These are phyloP conservation scores for Myotis vivesi DNA, from an alignment of 2,797 vertebrate species.

Conservation along the genomic window DNA sequence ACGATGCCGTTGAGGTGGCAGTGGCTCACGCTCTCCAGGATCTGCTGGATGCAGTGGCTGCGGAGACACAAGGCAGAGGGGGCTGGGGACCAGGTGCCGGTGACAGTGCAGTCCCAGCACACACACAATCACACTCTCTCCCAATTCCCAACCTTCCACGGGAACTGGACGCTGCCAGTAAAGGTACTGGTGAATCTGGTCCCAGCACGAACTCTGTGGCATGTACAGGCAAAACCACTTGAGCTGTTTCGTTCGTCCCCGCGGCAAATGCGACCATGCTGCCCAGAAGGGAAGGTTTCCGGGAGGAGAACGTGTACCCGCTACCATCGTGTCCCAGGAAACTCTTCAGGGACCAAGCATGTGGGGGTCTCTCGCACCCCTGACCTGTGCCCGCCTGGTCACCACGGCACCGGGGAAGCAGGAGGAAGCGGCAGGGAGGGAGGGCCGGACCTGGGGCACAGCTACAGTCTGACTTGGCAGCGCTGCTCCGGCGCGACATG, in stretches of 20 bases:
- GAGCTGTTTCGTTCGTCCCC: slow-evolving; percentile 51
- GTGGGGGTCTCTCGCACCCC: slow-evolving; percentile 51
- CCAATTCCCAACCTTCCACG: not conserved
- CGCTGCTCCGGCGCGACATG: not conserved
- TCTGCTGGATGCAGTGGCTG: slow-evolving; percentile 99
- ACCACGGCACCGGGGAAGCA: slow-evolving; percentile 70
- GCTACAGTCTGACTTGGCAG: slow-evolving; percentile 29
- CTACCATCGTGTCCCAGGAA: slow-evolving; percentile 27
- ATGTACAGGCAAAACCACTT: slow-evolving; percentile 69
- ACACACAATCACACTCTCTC: not conserved
- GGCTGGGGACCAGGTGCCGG: too few relatives aligned
- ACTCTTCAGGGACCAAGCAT: not conserved
- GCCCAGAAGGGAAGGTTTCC: not conserved
- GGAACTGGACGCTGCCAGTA: slow-evolving; percentile 67
- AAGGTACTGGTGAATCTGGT: slow-evolving; percentile 71
- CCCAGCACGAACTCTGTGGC: slow-evolving; percentile 71
- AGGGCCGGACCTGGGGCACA: slow-evolving; percentile 44
- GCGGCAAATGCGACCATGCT: slow-evolving; percentile 15
- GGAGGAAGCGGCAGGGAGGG: slow-evolving; percentile 65
- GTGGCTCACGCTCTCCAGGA: slow-evolving; percentile 99
- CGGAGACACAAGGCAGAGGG: slow-evolving; percentile 89
- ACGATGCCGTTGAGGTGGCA: slow-evolving; percentile 98
- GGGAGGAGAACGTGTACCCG: slow-evolving; percentile 58
- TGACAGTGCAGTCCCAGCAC: not conserved
- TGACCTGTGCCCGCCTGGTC: slow-evolving; percentile 73